Evolutionary conservation across 53 echinoderm and acorn worm species (phyloP).

Genomic region (Zoroaster sp.): DNA sequence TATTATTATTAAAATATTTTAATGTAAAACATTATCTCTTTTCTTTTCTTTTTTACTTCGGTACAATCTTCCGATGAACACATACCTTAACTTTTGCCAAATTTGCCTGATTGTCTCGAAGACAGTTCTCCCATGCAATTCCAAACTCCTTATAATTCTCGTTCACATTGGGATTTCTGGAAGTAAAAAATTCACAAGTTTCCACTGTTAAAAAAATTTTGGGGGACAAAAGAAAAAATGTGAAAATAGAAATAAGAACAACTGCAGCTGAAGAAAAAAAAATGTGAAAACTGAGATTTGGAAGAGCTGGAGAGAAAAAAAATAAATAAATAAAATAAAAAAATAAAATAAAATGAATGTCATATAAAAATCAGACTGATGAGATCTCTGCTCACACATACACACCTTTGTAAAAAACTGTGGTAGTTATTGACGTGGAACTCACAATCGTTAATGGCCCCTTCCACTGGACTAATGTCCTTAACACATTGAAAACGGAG

Average conservation of each 20-base stretch:
- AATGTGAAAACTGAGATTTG: no score
- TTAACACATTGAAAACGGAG: slow-evolving; percentile 38
- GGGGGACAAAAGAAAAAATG: no score
- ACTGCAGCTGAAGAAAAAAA: background rate
- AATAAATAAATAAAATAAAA: background rate
- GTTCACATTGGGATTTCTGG: background rate
- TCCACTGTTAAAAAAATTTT: background rate
- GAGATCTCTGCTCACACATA: background rate
- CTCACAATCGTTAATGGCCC: slow-evolving; percentile 27
- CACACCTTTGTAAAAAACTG: slow-evolving; percentile 36
- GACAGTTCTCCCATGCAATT: slow-evolving; percentile 45
- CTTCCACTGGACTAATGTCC: slow-evolving; percentile 5
- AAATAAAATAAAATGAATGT: background rate
- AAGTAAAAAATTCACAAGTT: background rate
- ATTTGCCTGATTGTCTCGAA: slow-evolving; percentile 45
- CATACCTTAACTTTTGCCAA: slow-evolving; percentile 40
- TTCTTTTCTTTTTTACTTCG: no score
- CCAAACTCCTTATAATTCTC: slow-evolving; percentile 4
- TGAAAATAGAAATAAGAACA: no score
- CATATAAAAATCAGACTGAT: background rate
- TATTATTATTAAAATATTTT: no score
- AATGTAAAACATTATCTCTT: no score
- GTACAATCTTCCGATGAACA: background rate
- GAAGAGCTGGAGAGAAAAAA: background rate
- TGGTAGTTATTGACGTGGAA: slow-evolving; percentile 42